phyloP scores from a whole-genome alignment of 2,113 vertebrate genomes.

The Amblyopsis rosae region DNA sequence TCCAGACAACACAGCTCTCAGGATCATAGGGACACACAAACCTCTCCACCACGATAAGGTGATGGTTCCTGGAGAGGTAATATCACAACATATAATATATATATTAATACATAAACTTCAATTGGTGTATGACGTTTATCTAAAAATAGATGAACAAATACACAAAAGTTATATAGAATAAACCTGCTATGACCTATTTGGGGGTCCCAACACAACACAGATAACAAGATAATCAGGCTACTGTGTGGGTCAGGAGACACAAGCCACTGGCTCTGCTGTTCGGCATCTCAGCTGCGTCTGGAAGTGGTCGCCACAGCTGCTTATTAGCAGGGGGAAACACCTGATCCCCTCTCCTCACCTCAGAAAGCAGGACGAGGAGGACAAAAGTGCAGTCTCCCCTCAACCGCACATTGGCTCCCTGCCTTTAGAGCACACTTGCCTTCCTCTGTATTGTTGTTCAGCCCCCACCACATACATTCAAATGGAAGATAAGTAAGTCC shows the following conservation, averaged over 20 bases:
- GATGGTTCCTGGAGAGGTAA: too few species aligned
- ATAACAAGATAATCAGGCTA: too few species aligned
- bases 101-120: too few species aligned
- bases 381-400: slow-evolving; percentile 44
- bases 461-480: slow-evolving; percentile 47
- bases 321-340: slow-evolving; percentile 67
- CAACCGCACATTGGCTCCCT: slow-evolving; percentile 30
- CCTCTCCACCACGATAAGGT: too few species aligned
- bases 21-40: too few species aligned
- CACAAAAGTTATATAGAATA: too few species aligned
- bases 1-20: too few species aligned
- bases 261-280: slow-evolving; percentile 50
- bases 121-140: too few species aligned
- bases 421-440: slow-evolving; percentile 60
- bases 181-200: too few species aligned
- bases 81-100: too few species aligned
- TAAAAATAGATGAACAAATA: too few species aligned
- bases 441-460: slow-evolving; percentile 41
- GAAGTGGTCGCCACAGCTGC: slow-evolving; percentile 56
- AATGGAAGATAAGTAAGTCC: slow-evolving; percentile 55
- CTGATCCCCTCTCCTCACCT: slow-evolving; percentile 62
- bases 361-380: slow-evolving; percentile 28
- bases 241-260: slow-evolving; percentile 27
- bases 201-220: too few species aligned
- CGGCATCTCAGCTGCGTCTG: slow-evolving; percentile 34